Percentiles rank a stretch among this genome's conserved stretches.
Evolutionary conservation across 2,888 invertebrate genomes (phyloP).

Genomic region (Parapristionchus giblindavisi): DNA sequence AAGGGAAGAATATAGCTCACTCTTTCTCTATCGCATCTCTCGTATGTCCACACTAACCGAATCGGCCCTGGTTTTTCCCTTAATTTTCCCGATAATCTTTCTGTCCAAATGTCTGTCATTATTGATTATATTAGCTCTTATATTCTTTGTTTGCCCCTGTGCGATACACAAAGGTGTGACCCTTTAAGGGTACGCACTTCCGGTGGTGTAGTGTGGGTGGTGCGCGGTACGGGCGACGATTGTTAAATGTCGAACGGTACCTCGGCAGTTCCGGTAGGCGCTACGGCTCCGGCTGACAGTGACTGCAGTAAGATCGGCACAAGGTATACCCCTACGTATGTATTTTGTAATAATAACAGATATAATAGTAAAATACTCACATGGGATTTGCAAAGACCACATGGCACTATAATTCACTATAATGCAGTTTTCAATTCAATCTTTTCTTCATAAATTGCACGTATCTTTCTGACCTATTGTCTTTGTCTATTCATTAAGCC

Average conservation of each 20-base stretch:
- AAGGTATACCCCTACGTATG: conserved; percentile 10
- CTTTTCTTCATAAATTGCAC: too few species aligned
- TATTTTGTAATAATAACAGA: background rate
- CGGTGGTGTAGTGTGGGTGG: background rate
- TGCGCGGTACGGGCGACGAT: conserved; percentile 2
- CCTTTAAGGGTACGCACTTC: background rate
- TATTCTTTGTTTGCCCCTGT: background rate
- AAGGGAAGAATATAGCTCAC: conserved; percentile 24
- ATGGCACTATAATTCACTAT: too few species aligned
- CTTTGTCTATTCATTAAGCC: too few species aligned
- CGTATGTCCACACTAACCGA: background rate
- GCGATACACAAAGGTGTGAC: conserved; percentile 14
- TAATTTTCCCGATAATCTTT: background rate
- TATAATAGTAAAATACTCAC: background rate
- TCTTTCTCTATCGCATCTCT: conserved; percentile 24
- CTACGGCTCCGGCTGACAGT: background rate
- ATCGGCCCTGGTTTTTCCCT: background rate
- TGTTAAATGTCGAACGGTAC: background rate
- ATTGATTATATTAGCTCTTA: conserved; percentile 1
- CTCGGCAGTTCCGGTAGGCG: background rate
- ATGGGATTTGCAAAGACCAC: too few species aligned
- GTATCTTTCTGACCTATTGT: too few species aligned
- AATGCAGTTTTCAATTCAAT: too few species aligned
- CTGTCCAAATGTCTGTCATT: conserved; percentile 16
- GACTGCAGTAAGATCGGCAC: conserved; percentile 12